These are phyloP conservation scores for Encarsia formosa DNA, from an alignment of 2,888 invertebrate species.

Conservation along the genomic window DNA sequence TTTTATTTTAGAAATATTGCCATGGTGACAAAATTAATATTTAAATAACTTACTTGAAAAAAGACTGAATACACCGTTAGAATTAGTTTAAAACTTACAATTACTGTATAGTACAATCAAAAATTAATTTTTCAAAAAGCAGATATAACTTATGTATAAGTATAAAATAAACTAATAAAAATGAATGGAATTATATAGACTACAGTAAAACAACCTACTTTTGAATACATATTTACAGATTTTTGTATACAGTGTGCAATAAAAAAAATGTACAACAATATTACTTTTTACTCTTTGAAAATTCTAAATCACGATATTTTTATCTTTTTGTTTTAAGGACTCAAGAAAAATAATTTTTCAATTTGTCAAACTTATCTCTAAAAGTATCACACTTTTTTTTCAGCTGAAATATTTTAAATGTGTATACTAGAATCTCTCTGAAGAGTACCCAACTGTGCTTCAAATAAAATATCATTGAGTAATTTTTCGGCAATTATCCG, in stretches of 20 bases:
- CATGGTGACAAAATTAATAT: too few relatives aligned
- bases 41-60: too few relatives aligned
- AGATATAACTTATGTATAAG: too few relatives aligned
- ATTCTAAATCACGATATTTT: constrained; percentile 9
- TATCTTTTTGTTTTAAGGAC: not conserved
- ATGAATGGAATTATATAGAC: too few relatives aligned
- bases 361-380: too few relatives aligned
- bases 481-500: constrained; percentile 52
- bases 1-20: too few relatives aligned
- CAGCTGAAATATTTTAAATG: constrained; percentile 41
- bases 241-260: constrained; percentile 24
- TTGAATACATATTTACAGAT: constrained; percentile 27
- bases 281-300: constrained; percentile 22
- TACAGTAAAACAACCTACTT: too few relatives aligned
- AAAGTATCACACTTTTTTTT: too few relatives aligned
- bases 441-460: constrained; percentile 51
- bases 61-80: constrained; percentile 23
- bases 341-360: not conserved
- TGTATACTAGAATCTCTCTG: constrained; percentile 49
- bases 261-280: constrained; percentile 29
- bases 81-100: constrained; percentile 18
- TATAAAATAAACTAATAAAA: too few relatives aligned
- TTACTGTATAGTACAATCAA: too few relatives aligned
- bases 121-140: too few relatives aligned
- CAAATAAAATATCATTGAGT: constrained; percentile 51